Evolutionary conservation across 1,140 invertebrate species (phyloP).

Genomic region (Drosophila kepulauana): DNA sequence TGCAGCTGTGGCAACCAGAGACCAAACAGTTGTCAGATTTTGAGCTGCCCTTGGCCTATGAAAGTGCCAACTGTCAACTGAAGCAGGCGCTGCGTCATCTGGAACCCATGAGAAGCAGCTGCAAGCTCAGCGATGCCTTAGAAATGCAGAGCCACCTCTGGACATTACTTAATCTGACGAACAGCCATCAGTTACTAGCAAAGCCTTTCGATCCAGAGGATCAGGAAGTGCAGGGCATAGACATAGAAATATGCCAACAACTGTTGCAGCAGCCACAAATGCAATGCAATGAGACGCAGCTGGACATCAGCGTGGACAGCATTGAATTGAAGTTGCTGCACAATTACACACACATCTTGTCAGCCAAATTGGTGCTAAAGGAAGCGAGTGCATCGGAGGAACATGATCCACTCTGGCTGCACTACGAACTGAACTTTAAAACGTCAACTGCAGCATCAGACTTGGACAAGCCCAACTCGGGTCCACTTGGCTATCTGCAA

Average conservation of each 20-base stretch:
- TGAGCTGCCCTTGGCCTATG: conserved; percentile 62
- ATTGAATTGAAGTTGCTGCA: conserved; percentile 56
- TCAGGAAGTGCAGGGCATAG: conserved; percentile 18
- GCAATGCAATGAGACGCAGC: conserved; percentile 47
- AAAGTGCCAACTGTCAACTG: conserved; percentile 59
- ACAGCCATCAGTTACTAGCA: conserved; percentile 43
- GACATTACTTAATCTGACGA: conserved; percentile 53
- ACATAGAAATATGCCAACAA: conserved; percentile 52
- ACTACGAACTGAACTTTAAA: conserved; percentile 35
- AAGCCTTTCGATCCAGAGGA: conserved; percentile 55
- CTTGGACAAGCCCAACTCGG: conserved; percentile 50
- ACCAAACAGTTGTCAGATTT: conserved; percentile 48
- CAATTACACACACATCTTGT: conserved; percentile 62
- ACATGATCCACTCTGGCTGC: conserved; percentile 43
- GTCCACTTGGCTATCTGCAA: conserved; percentile 69
- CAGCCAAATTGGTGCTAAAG: conserved; percentile 34
- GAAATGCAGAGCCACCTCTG: conserved; percentile 52
- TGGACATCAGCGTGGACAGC: conserved; percentile 40
- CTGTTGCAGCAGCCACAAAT: background rate
- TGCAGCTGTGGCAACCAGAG: conserved; percentile 63
- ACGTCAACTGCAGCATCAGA: conserved; percentile 11
- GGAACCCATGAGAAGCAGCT: conserved; percentile 50
- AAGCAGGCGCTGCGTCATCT: conserved; percentile 60
- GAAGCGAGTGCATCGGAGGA: conserved; percentile 15
- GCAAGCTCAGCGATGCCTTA: conserved; percentile 36